Evolutionary conservation across 2,888 invertebrate species (phyloP), one percentile per base, ranked within the genome.

Genomic region (Dendrolimus houi): DNA sequence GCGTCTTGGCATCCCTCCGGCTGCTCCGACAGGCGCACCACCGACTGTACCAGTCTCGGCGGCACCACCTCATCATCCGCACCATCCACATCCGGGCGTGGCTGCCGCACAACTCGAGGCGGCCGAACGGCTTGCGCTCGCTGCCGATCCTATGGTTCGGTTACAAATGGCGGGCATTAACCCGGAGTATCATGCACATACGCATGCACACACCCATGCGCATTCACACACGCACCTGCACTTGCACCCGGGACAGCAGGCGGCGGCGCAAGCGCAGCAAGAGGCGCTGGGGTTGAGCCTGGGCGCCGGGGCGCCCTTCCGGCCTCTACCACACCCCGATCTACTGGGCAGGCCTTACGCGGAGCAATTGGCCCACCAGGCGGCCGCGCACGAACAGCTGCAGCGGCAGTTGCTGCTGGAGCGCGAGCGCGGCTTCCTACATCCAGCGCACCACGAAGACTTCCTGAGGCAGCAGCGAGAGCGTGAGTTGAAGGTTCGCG

Each of bases 111-210:
- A 94, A 80, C 85, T 94, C 60, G 94, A 95, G 71, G 93, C 93
- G 70, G 94, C 96, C 70, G 96, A 97, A 85, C 91, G 96, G 68
- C 87, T 96, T 66, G 96, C 96, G 62, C 91, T 96, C 72, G 96
- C 97, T 62, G 95, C 96, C 66, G 97, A 98, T 89, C 97, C 97
- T 63, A 96, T 98, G 95, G 95, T 95, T 86, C 95, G 97, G 70
- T 90, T 98, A 80, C 97, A 97, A 92, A 97, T 98, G 97, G 97
- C 97, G 71, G 96, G 97, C 80, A 95, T 96, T 74, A 95, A 93
- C 71, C 95, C 95, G 56, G 96, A 96, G 91, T 96, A 96, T 91
- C 97, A 97, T 89, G 96, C 96, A 77, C 97, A 97, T 91, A 96
- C 97, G 69, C 97, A 97, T 86, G 96, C 96, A 72, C 96, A 97